Conservation (phyloP, 2,888 invertebrate species). For the Mythimna albipuncta region DNA sequence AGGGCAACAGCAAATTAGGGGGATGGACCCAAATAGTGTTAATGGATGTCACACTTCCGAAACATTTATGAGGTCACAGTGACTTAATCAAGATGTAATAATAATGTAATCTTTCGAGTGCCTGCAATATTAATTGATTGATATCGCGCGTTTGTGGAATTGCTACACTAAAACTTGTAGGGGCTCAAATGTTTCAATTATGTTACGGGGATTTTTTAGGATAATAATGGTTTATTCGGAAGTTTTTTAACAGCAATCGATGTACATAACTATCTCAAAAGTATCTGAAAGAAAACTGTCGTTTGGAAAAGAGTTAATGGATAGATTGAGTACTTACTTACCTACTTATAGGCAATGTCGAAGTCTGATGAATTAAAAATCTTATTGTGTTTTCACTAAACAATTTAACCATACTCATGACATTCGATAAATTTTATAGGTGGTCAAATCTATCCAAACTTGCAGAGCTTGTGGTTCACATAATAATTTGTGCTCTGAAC, state of each 20-base stretch:
- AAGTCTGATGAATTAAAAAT: too few relatives aligned
- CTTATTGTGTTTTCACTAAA: too few relatives aligned
- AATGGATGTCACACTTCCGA: constrained; percentile 46
- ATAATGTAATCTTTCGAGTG: constrained; percentile 20
- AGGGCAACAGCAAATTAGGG: constrained; percentile 58
- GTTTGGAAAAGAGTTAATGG: not conserved
- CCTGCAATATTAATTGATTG: constrained; percentile 27
- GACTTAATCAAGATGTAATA: constrained; percentile 55
- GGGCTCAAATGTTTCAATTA: constrained; percentile 3
- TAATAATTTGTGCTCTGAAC: not conserved
- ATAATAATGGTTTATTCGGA: not conserved
- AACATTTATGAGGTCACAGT: constrained; percentile 50
- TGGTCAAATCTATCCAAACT: not conserved
- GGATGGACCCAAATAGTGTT: constrained; percentile 54
- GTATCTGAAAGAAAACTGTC: not conserved
- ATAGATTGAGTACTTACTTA: not conserved
- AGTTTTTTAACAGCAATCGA: not conserved
- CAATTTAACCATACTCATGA: too few relatives aligned
- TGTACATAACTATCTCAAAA: too few relatives aligned
- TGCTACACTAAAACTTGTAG: constrained; percentile 27
- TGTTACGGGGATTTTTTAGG: not conserved
- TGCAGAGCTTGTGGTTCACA: not conserved
- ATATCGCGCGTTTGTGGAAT: constrained; percentile 8
- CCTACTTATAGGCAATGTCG: not conserved
- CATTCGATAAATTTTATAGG: too few relatives aligned